Base-by-base conservation (phyloP, 2,113 vertebrate species). In the Lycaon pictus region DNA sequence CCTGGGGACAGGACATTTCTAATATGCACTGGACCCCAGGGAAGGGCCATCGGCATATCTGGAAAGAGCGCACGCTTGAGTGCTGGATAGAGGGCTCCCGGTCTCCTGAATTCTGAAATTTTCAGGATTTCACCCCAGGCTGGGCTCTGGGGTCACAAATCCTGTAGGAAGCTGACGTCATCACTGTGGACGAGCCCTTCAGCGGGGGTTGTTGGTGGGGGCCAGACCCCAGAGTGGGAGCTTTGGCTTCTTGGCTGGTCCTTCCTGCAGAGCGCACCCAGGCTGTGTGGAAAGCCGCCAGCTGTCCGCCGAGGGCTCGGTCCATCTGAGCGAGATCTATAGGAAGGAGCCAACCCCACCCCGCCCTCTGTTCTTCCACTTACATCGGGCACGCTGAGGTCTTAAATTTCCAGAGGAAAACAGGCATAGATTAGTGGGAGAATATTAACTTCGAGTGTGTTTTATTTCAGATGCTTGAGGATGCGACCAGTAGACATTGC, bases 1-100 rank as follows among this genome's bases (percentile, higher is more conserved):
- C 17, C 10, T 2, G 27, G 17, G 51, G 20, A 48, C 23, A 62
- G 15, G 27, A 12, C 10, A 16, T 6, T 0, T 65, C 53, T 25
- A 16, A 63, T 2, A 0, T 48, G 37, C 3, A 4, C 20, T 53
- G 32, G 15, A 12, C 5, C 48, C 3, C 2, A 5, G 23, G 65
- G 19, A 67, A 29, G 4, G 8, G 19, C 6, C 23, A 0, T 55
- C 58, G 23, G n/a, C 1, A 0, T 2, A 23, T 43, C 72, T 17
- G 60, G 48, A 29, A 48, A 11, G 6, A 16, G 7, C 1, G 0
- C 3, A 2, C 17, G n/a, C 32, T 19, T 8, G 2, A 8, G 19
- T 35, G 25, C 11, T 60, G 51, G 29, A n/a, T 1, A 5, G 11
- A 58, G 85, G 32, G 22, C 3, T 6, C 32, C n/a, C n/a, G n/a